Percentiles rank a stretch among this genome's conserved stretches.
phyloP scores from a whole-genome alignment of 1,140 invertebrate species.

The Magallana ariakensis region DNA sequence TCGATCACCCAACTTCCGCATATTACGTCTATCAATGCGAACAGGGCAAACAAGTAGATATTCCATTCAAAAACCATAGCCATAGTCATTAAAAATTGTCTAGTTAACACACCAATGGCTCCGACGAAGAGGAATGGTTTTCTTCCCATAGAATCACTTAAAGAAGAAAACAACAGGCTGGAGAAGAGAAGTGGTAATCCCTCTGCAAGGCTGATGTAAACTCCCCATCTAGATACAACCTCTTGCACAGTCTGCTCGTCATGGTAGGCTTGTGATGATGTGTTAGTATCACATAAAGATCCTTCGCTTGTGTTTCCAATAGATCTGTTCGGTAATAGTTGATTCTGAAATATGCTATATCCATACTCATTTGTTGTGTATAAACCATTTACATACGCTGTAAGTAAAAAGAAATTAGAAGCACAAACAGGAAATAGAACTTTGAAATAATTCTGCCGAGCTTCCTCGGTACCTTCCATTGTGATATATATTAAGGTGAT shows the following conservation, averaged over 20 bases:
- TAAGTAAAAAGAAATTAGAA: background rate
- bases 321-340: no score
- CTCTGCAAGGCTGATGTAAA: slow-evolving; percentile 19
- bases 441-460: no score
- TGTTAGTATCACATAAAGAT: background rate
- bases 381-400: background rate
- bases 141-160: slow-evolving; percentile 43
- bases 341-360: no score
- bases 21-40: slow-evolving; percentile 34
- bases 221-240: background rate
- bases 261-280: background rate
- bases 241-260: slow-evolving; percentile 28
- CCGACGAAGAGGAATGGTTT: slow-evolving; percentile 30
- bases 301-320: background rate
- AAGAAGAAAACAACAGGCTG: background rate
- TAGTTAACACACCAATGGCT: slow-evolving; percentile 34
- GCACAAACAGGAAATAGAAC: no score
- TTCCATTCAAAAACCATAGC: background rate
- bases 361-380: no score
- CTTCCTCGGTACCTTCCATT: no score
- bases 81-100: background rate
- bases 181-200: slow-evolving; percentile 43
- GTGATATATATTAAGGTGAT: no score
- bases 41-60: background rate
- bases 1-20: slow-evolving; percentile 30